Percentiles rank a stretch among this genome's conserved stretches.
Evolutionary conservation across 1,140 invertebrate genomes (phyloP).

Genomic region (Neodiprion virginianus): DNA sequence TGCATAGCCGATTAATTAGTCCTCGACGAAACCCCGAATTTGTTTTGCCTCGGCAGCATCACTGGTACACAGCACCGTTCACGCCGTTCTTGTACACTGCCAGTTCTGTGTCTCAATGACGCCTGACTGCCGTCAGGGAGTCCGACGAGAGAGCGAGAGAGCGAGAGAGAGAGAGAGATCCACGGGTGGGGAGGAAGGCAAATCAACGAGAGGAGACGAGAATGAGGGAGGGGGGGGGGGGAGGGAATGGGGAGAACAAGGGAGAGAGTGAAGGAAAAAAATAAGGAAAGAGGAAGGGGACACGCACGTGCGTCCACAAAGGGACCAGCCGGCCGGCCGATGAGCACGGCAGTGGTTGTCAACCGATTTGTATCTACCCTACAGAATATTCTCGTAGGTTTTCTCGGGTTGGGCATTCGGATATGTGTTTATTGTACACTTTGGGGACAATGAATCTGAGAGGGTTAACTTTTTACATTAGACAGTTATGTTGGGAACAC

Average conservation of each 20-base stretch:
- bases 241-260: neutral
- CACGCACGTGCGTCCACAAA: conserved; percentile 4
- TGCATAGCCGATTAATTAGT: too few species aligned
- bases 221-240: neutral
- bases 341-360: neutral
- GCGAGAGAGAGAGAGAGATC: neutral
- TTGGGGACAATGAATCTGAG: too few species aligned
- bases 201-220: neutral
- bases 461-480: too few species aligned
- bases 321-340: conserved; percentile 5
- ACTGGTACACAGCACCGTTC: neutral
- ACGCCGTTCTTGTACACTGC: too few species aligned
- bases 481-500: too few species aligned
- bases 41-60: neutral
- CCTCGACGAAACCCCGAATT: too few species aligned
- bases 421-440: too few species aligned
- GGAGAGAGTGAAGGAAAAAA: neutral
- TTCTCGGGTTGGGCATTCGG: too few species aligned
- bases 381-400: too few species aligned
- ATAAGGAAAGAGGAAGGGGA: neutral
- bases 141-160: neutral
- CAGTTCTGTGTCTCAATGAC: neutral
- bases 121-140: neutral
- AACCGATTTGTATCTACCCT: too few species aligned
- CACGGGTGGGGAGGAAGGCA: neutral